Evolutionary conservation across 2,797 vertebrate species (phyloP), one percentile per base, ranked within the genome.

Genomic region (Anguilla marmorata): DNA sequence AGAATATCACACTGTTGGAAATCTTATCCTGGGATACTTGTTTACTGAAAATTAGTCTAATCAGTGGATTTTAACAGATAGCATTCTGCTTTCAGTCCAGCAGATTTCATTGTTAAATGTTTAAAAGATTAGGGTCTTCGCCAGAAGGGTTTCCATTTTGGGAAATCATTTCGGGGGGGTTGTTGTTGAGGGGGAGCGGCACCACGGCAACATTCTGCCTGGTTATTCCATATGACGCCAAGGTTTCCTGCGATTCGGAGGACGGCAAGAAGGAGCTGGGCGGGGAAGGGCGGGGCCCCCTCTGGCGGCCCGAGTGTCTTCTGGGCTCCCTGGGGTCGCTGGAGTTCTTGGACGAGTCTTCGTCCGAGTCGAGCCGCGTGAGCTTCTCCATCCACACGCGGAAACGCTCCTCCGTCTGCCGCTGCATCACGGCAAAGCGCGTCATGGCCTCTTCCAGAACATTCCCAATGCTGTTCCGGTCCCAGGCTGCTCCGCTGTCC

Each of bases 401-500:
- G 91, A 98, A 98, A 92, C 97, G 97, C 95, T 99, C 97, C 96
- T 98, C 97, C 24, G 97, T 98, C 96, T 99, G 97, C 93, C 97
- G 97, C 96, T 98, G 96, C 96, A 98, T 98, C 94, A 97, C 95
- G 3, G 97, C 97, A 96, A 98, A 98, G 93, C 97, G 97, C 11
- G 97, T 98, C 96, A 98, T 97, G 94, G 97, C 97, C 96, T 98
- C 98, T 96, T 98, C 97, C 95, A 98, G 95, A 92, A 98, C 96
- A 93, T 95, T 97, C 96, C 97, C 96, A 96, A 97, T 97, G 95
- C 96, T 97, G 95, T 97, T 97, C 94, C 97, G 97, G 96, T 97
- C 97, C 97, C 96, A 98, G 84, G 95, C 89, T 93, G 97, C 94
- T 93, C 96, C 95, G 96, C 95, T 97, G 94, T 97, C 96, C 96